These are phyloP conservation scores for Onychomys leucogaster DNA, from an alignment of 2,797 vertebrate species.

Conservation along the genomic window DNA sequence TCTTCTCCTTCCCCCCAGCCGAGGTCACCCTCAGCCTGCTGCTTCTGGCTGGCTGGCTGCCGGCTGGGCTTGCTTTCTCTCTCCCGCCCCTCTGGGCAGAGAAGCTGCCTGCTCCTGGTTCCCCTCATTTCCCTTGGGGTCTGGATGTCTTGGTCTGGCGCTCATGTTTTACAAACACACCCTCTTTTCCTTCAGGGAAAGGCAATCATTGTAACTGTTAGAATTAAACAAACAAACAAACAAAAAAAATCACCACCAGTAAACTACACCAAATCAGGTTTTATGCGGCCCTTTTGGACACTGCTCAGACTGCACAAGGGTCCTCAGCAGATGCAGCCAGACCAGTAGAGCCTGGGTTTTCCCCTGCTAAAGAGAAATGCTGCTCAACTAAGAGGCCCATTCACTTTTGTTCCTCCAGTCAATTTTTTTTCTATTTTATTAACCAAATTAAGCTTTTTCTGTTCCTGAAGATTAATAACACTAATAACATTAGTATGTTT, in stretches of 20 bases:
- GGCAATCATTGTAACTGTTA: not conserved
- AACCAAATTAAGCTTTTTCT: conserved; percentile 25
- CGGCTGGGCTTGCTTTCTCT: not conserved
- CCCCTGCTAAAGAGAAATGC: not conserved
- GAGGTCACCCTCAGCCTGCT: conserved; percentile 22
- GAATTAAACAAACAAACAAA: not conserved
- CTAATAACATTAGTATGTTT: not conserved
- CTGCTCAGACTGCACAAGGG: not conserved
- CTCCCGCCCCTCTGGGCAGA: not conserved
- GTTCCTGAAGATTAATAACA: not conserved
- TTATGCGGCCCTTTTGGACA: not conserved
- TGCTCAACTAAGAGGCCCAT: not conserved
- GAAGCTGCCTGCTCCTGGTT: not conserved
- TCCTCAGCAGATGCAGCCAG: not conserved
- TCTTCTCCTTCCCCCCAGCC: conserved; percentile 11
- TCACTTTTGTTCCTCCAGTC: not conserved
- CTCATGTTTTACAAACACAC: not conserved
- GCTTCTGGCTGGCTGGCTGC: not conserved
- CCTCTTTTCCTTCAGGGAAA: conserved; percentile 17
- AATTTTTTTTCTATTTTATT: not conserved
- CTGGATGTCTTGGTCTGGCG: not conserved
- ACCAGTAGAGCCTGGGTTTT: not conserved
- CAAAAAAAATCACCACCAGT: not conserved
- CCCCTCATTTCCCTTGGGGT: not conserved
- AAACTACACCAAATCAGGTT: conserved; percentile 15